A percentile compares a stretch with the other conserved stretches of the same genome.
phyloP scores from a whole-genome alignment of 2,888 invertebrate genomes.

The Drosophila austrosaltans region DNA sequence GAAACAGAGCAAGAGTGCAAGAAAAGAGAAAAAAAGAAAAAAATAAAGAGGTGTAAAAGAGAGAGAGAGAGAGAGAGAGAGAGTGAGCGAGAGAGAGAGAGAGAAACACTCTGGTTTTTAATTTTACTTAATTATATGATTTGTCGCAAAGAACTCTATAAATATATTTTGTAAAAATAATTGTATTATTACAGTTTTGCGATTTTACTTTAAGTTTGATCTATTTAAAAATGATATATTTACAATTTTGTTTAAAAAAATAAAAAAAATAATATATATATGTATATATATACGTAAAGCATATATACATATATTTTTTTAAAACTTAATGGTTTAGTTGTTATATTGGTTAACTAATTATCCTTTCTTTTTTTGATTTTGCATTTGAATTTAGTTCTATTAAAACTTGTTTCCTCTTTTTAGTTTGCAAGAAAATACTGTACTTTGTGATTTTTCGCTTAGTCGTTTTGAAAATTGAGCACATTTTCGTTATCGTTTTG shows the following conservation, averaged over 20 bases:
- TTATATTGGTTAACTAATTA: slow-evolving; percentile 21
- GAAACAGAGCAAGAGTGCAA: neutral
- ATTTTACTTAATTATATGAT: slow-evolving; percentile 41
- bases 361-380: neutral
- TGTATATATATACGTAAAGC: slow-evolving; percentile 36
- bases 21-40: slow-evolving; percentile 30
- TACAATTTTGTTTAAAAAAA: slow-evolving; percentile 70
- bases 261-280: slow-evolving; percentile 32
- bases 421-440: slow-evolving; percentile 72
- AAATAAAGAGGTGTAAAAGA: neutral
- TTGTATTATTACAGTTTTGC: slow-evolving; percentile 47
- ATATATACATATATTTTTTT: slow-evolving; percentile 17
- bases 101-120: slow-evolving; percentile 37
- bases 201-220: slow-evolving; percentile 62
- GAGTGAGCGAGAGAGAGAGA: slow-evolving; percentile 7
- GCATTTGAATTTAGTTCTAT: slow-evolving; percentile 5
- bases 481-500: neutral
- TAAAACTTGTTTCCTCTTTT: slow-evolving; percentile 42
- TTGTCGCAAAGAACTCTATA: slow-evolving; percentile 38
- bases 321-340: slow-evolving; percentile 28
- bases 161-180: slow-evolving; percentile 46
- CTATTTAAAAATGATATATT: slow-evolving; percentile 68
- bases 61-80: slow-evolving; percentile 25
- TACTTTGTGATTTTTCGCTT: slow-evolving; percentile 11
- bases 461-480: neutral